phyloP scores from a whole-genome alignment of 2,113 vertebrate genomes.

The Passerina amoena region DNA sequence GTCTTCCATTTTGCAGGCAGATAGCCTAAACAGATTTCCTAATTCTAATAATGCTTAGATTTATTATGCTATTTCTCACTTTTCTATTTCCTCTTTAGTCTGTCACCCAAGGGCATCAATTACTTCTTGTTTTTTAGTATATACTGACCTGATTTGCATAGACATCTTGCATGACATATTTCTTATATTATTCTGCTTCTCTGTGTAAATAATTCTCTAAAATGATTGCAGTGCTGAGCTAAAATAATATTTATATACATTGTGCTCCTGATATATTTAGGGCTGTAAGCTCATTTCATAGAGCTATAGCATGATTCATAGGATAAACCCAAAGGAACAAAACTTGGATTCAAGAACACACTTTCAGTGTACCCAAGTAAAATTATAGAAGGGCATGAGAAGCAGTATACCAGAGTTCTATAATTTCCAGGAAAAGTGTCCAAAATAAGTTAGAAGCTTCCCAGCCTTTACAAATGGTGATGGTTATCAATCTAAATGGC shows the following conservation, averaged over 20 bases:
- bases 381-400: not conserved
- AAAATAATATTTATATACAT: conserved; percentile 8
- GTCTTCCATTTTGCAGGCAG: not conserved
- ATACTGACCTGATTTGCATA: not conserved
- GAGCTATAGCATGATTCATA: not conserved
- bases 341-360: not conserved
- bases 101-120: not conserved
- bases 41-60: not conserved
- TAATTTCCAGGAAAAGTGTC: not conserved
- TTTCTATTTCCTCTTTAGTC: not conserved
- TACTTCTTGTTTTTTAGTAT: not conserved
- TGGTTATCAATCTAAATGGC: not conserved
- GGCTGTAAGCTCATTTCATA: not conserved
- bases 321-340: not conserved
- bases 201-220: conserved; percentile 31
- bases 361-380: not conserved
- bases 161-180: not conserved
- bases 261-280: conserved; percentile 36
- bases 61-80: not conserved
- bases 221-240: not conserved
- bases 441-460: not conserved
- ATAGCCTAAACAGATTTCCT: not conserved
- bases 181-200: not conserved
- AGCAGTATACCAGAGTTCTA: not conserved
- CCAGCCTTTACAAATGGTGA: not conserved